Conservation (phyloP, 2,113 vertebrate genomes). For the Cacatua alba region DNA sequence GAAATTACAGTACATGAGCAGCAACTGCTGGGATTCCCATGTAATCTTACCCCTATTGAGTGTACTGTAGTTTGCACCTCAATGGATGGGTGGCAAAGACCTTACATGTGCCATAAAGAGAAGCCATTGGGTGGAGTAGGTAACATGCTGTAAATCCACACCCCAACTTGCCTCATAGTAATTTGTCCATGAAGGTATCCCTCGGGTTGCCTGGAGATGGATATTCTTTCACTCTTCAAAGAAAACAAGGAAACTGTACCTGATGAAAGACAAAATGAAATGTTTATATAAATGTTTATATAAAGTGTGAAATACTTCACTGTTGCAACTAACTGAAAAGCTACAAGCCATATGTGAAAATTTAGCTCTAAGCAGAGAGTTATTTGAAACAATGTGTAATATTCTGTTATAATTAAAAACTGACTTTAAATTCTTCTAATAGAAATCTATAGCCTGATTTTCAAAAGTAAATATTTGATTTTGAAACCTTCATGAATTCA, state of each 20-base stretch:
- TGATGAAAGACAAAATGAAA: neutral
- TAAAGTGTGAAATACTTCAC: neutral
- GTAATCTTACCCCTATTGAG: neutral
- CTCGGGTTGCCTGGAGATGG: neutral
- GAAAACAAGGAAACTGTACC: neutral
- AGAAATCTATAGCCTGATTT: neutral
- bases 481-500: neutral
- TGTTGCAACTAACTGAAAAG: neutral
- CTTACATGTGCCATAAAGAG: neutral
- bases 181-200: neutral
- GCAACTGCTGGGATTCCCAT: neutral
- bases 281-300: neutral
- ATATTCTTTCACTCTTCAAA: conserved; percentile 2
- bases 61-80: neutral
- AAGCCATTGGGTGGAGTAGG: conserved; percentile 22
- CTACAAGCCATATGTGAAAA: neutral
- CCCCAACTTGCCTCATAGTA: conserved; percentile 12
- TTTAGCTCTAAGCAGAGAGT: neutral
- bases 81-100: neutral
- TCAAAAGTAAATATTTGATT: neutral
- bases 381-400: neutral
- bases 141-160: conserved; percentile 23
- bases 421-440: neutral
- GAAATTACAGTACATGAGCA: neutral
- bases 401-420: neutral